Conservation (phyloP, 2,797 vertebrate species). For the Adelosebastes latens region DNA sequence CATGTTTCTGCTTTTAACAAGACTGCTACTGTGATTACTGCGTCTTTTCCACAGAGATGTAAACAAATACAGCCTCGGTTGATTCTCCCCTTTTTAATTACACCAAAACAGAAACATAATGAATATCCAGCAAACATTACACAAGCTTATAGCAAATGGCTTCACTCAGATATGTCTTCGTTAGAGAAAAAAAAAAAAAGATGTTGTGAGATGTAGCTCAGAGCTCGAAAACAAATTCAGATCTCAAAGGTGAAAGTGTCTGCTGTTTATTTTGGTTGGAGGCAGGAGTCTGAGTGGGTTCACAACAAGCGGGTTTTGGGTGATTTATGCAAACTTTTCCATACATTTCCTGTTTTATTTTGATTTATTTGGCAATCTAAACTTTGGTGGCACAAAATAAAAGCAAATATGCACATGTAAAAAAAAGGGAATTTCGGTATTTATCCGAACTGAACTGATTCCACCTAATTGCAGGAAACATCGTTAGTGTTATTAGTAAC, state of each 20-base stretch:
- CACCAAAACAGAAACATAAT: constrained; percentile 5
- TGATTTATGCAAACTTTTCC: background rate
- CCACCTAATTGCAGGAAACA: too few species aligned
- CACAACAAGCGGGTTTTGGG: background rate
- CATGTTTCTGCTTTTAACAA: constrained; percentile 18
- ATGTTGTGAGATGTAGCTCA: background rate
- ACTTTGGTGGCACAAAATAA: background rate
- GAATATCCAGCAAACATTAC: background rate
- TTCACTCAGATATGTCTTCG: background rate
- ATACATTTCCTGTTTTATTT: background rate
- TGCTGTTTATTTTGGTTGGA: background rate
- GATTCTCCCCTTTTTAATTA: constrained; percentile 11
- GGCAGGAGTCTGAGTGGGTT: background rate
- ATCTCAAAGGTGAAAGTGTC: background rate
- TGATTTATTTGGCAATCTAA: background rate
- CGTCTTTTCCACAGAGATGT: constrained; percentile 5
- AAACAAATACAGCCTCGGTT: constrained; percentile 21
- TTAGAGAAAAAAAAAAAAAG: background rate
- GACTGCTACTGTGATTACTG: background rate
- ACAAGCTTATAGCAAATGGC: background rate
- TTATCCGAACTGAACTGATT: too few species aligned
- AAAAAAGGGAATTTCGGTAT: too few species aligned
- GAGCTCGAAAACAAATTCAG: background rate
- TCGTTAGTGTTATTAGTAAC: too few species aligned
- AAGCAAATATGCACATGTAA: background rate